Percentiles rank a stretch among this genome's conserved stretches.
Evolutionary conservation across 2,888 invertebrate genomes (phyloP).

Genomic region (Lingula anatina): DNA sequence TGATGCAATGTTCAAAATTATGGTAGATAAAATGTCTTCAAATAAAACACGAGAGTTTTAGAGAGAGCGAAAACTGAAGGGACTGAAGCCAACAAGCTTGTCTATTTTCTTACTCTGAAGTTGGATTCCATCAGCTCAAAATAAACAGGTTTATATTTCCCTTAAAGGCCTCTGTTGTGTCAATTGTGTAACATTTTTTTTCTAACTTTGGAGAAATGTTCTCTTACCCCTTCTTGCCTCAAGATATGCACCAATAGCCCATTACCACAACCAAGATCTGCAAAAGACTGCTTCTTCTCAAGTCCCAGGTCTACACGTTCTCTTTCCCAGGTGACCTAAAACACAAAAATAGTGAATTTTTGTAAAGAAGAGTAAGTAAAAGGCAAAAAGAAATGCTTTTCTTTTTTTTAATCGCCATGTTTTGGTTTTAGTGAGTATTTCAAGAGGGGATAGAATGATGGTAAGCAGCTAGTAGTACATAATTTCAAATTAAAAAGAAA

Average conservation of each 20-base stretch:
- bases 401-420: too few species aligned
- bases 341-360: too few species aligned
- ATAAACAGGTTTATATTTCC: too few species aligned
- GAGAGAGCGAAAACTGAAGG: background rate
- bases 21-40: background rate
- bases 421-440: too few species aligned
- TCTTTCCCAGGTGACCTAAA: constrained; percentile 69
- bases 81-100: background rate
- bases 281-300: constrained; percentile 62
- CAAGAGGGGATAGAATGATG: too few species aligned
- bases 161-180: too few species aligned
- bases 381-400: too few species aligned
- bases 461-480: too few species aligned
- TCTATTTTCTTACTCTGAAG: too few species aligned
- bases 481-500: constrained; percentile 4
- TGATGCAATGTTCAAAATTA: background rate
- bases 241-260: constrained; percentile 86
- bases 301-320: constrained; percentile 54
- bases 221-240: constrained; percentile 70
- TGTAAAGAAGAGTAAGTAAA: too few species aligned
- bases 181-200: too few species aligned
- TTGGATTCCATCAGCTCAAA: background rate
- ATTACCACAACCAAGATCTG: constrained; percentile 97
- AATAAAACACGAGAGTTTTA: background rate
- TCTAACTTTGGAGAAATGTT: too few species aligned